Evolutionary conservation across 2,888 invertebrate species (phyloP).

Genomic region (Andrena camellia): DNA sequence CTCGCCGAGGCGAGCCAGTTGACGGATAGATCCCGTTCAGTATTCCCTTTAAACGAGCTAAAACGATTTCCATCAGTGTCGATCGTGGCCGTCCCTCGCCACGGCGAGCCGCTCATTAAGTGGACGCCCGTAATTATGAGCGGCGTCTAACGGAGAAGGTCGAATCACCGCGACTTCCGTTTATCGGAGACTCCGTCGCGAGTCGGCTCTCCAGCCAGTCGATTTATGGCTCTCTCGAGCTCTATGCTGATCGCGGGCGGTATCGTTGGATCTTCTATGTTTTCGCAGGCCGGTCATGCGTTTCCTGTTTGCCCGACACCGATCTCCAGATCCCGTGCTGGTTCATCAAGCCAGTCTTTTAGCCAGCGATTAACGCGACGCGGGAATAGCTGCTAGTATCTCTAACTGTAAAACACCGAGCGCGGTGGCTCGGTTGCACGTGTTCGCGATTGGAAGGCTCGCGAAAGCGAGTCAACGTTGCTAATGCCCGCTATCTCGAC

Average conservation of each 20-base stretch:
- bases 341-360: neutral
- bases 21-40: conserved; percentile 15
- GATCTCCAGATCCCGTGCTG: neutral
- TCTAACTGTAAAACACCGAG: conserved; percentile 31
- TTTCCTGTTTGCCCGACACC: conserved; percentile 16
- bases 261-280: neutral
- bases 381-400: neutral
- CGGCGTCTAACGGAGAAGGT: conserved; percentile 57
- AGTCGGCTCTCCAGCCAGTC: conserved; percentile 10
- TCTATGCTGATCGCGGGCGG: neutral
- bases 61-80: conserved; percentile 27
- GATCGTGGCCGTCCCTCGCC: neutral
- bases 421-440: conserved; percentile 17
- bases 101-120: conserved; percentile 54
- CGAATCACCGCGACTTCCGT: conserved; percentile 58
- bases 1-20: neutral
- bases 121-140: conserved; percentile 48
- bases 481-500: neutral
- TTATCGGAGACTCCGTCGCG: conserved; percentile 36
- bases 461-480: conserved; percentile 8
- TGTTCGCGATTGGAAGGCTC: conserved; percentile 20
- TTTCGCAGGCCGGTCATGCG: conserved; percentile 16
- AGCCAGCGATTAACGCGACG: neutral
- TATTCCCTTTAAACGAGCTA: conserved; percentile 45
- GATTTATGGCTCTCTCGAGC: conserved; percentile 23